Evolutionary conservation across 2,113 vertebrate genomes (phyloP).

Genomic region (Antechinus flavipes): DNA sequence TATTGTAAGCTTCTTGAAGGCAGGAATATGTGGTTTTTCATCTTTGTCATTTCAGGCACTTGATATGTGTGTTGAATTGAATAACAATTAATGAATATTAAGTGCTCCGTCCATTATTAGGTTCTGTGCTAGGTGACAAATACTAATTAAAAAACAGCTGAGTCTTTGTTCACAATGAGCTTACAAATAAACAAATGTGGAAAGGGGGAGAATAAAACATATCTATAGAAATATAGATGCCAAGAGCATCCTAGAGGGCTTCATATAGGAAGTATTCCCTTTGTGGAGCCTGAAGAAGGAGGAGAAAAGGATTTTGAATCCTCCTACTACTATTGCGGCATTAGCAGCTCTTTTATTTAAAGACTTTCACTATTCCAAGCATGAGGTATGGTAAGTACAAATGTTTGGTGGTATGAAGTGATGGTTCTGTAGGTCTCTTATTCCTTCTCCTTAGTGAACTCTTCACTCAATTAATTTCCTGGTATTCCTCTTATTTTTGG

Average conservation of each 20-base stretch:
- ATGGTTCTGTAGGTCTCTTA: not conserved
- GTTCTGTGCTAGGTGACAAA: not conserved
- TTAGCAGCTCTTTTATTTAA: not conserved
- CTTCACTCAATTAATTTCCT: constrained; percentile 25
- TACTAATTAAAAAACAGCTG: not conserved
- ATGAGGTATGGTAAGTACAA: not conserved
- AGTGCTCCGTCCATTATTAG: not conserved
- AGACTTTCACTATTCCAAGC: not conserved
- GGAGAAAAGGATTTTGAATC: not conserved
- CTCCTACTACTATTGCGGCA: not conserved
- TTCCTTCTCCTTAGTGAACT: not conserved
- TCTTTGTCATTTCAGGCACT: not conserved
- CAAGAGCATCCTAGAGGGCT: not conserved
- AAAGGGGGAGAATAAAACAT: not conserved
- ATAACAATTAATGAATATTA: not conserved
- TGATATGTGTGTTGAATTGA: not conserved
- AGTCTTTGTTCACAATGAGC: not conserved
- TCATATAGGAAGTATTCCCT: not conserved
- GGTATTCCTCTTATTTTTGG: constrained; percentile 27
- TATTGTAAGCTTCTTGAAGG: not conserved
- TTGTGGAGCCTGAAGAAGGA: not conserved
- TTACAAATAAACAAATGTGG: not conserved
- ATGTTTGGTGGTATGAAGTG: too few species aligned
- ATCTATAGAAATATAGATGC: not conserved
- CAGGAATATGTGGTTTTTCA: not conserved